These are phyloP conservation scores for Gasteruption jaculator DNA, from an alignment of 2,888 invertebrate species.

Conservation along the genomic window DNA sequence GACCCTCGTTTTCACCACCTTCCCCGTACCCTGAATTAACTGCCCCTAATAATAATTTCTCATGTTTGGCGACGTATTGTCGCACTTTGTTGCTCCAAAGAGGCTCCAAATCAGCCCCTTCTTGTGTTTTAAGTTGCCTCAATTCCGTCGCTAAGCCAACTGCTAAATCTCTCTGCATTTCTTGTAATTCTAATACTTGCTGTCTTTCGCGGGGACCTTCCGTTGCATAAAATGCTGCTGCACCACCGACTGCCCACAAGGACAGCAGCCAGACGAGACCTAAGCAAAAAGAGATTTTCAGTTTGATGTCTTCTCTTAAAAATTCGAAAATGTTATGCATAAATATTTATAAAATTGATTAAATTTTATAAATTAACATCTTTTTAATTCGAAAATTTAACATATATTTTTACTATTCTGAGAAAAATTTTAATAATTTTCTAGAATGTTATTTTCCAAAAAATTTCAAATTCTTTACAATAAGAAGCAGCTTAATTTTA, in stretches of 20 bases:
- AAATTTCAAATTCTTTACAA: no score
- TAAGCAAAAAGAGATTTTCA: slow-evolving; percentile 4
- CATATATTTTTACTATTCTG: no score
- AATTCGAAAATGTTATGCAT: no score
- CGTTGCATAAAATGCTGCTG: slow-evolving; percentile 61
- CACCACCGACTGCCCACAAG: slow-evolving; percentile 62
- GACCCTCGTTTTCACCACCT: slow-evolving; percentile 54
- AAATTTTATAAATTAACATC: no score
- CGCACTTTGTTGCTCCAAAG: slow-evolving; percentile 62
- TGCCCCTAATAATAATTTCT: slow-evolving; percentile 57
- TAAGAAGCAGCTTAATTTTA: no score
- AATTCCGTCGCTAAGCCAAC: slow-evolving; percentile 63
- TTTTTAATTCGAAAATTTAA: no score
- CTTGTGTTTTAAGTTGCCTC: slow-evolving; percentile 56
- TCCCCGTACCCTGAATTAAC: slow-evolving; percentile 57
- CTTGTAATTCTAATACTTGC: slow-evolving; percentile 56
- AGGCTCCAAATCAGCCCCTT: slow-evolving; percentile 51
- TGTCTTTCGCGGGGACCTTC: slow-evolving; percentile 63
- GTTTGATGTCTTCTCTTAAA: neutral
- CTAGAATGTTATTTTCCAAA: no score
- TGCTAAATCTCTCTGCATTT: slow-evolving; percentile 60
- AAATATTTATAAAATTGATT: no score
- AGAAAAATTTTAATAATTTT: no score
- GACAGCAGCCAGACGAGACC: slow-evolving; percentile 60
- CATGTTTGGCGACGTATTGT: slow-evolving; percentile 57